phyloP scores from a whole-genome alignment of 2,888 invertebrate genomes.

The Ptilodon capucinus region DNA sequence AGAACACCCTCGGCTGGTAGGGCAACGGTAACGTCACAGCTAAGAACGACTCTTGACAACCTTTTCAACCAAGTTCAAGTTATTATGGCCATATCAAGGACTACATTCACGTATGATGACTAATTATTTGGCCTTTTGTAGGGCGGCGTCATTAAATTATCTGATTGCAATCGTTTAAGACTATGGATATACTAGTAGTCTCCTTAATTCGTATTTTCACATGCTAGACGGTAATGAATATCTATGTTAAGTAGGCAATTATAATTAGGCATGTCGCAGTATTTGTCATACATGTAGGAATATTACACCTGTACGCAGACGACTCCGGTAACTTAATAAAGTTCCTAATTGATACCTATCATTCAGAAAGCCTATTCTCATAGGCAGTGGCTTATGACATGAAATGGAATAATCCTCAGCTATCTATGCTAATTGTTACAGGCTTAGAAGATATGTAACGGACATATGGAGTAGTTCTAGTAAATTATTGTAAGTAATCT shows the following conservation, averaged over 20 bases:
- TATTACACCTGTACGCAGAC: not conserved
- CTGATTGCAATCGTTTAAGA: too few species aligned
- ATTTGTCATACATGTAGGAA: too few species aligned
- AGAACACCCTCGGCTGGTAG: not conserved
- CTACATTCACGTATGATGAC: too few species aligned
- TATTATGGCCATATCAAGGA: not conserved
- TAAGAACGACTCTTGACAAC: not conserved
- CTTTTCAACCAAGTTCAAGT: not conserved
- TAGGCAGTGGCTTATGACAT: slow-evolving; percentile 2
- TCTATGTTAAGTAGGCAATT: too few species aligned
- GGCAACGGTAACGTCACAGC: not conserved
- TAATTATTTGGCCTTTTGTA: too few species aligned
- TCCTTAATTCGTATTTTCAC: too few species aligned
- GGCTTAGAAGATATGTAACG: too few species aligned
- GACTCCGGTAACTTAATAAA: not conserved
- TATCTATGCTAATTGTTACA: slow-evolving; percentile 4
- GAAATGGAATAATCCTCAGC: slow-evolving; percentile 5
- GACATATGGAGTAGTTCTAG: not conserved
- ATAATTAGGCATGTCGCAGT: too few species aligned
- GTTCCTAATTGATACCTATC: slow-evolving; percentile 3
- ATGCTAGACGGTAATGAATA: too few species aligned
- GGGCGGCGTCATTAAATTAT: too few species aligned
- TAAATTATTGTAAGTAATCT: not conserved
- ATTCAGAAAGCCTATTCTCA: slow-evolving; percentile 1
- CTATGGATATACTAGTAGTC: too few species aligned